Conservation (phyloP, 2,113 vertebrate genomes). For the Conger conger region DNA sequence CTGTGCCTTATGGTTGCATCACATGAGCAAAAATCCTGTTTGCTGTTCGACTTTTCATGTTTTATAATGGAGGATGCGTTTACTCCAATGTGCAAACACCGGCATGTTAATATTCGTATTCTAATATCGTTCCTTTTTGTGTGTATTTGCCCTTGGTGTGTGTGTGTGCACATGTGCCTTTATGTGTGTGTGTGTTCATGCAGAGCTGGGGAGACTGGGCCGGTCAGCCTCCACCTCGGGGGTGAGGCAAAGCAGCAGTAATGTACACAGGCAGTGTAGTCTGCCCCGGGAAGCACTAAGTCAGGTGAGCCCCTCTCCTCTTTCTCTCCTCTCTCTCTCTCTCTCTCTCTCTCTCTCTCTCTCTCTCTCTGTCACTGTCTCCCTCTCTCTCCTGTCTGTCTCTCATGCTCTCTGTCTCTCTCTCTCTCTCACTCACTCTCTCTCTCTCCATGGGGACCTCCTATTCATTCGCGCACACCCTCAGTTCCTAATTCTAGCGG, state of each 20-base stretch:
- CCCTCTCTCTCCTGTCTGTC: neutral
- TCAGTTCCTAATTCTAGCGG: slow-evolving; percentile 1
- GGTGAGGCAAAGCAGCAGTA: slow-evolving; percentile 74
- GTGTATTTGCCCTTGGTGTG: neutral
- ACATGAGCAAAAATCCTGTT: neutral
- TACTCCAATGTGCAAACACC: neutral
- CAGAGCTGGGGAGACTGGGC: slow-evolving; percentile 86
- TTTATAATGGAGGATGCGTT: neutral
- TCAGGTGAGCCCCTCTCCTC: slow-evolving; percentile 64
- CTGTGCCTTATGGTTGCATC: neutral
- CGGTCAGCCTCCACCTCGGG: slow-evolving; percentile 89
- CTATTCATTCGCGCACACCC: neutral
- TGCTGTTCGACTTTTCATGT: neutral
- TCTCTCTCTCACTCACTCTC: neutral
- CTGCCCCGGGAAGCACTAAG: slow-evolving; percentile 77
- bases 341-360: neutral
- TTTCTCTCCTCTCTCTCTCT: neutral
- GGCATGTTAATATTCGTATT: neutral
- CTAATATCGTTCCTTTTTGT: neutral
- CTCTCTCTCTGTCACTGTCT: neutral
- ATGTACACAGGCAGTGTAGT: slow-evolving; percentile 81
- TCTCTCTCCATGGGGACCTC: neutral
- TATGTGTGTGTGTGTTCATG: slow-evolving; percentile 22
- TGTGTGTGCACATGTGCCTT: slow-evolving; percentile 18
- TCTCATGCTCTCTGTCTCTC: neutral